phyloP scores from a whole-genome alignment of 2,888 invertebrate species.

The Hyles lineata region DNA sequence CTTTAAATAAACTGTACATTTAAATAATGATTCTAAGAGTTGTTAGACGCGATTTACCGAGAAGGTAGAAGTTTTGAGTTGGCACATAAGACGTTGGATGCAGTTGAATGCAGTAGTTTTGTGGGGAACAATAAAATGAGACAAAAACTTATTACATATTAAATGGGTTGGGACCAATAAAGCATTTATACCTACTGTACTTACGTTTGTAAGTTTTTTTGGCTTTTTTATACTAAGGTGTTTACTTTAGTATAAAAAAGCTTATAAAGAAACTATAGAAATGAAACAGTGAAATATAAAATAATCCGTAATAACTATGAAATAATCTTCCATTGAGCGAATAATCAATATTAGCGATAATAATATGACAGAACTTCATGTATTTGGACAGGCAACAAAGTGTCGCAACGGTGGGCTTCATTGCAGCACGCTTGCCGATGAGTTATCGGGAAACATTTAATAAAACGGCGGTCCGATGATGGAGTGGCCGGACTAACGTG shows the following conservation, averaged over 20 bases:
- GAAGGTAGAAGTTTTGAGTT: neutral
- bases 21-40: neutral
- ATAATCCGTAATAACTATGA: neutral
- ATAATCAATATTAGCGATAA: constrained; percentile 5
- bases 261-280: neutral
- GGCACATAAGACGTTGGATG: neutral
- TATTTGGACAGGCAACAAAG: constrained; percentile 65
- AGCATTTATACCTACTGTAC: neutral
- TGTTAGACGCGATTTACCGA: neutral
- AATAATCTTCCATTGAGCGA: neutral
- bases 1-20: neutral
- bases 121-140: neutral
- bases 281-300: neutral
- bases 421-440: constrained; percentile 42
- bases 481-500: constrained; percentile 64
- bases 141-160: neutral
- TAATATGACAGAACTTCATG: constrained; percentile 34
- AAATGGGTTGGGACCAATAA: neutral
- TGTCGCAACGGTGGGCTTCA: constrained; percentile 66
- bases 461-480: constrained; percentile 73
- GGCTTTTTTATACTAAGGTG: too few relatives aligned
- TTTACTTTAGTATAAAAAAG: too few relatives aligned
- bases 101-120: neutral
- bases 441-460: constrained; percentile 71
- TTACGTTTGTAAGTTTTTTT: too few relatives aligned